Evolutionary conservation across 2,888 invertebrate species (phyloP).

Genomic region (Cotesia congregata): DNA sequence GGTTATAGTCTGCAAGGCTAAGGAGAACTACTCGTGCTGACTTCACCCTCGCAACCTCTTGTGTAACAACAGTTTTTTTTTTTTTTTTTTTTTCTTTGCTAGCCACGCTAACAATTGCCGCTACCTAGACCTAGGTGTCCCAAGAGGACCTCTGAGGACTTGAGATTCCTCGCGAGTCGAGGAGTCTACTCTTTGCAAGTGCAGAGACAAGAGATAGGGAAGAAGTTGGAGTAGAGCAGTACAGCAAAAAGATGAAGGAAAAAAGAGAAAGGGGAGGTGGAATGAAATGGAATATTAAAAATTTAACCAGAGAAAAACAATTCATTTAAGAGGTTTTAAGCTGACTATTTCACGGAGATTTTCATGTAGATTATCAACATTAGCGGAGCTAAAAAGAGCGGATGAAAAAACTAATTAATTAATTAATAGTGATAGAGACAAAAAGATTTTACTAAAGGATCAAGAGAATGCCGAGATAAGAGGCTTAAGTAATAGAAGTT

Average conservation of each 20-base stretch:
- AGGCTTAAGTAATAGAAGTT: constrained; percentile 4
- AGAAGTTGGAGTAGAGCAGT: too few relatives aligned
- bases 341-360: background rate
- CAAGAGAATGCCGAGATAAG: background rate
- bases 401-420: background rate
- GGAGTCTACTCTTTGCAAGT: background rate
- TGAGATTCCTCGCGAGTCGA: background rate
- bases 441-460: constrained; percentile 5
- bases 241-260: background rate
- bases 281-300: background rate
- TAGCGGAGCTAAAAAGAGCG: background rate
- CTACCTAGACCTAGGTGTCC: background rate
- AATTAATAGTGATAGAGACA: background rate
- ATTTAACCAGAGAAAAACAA: background rate
- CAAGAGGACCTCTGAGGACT: background rate
- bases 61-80: background rate
- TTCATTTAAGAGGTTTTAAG: background rate
- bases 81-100: background rate
- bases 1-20: background rate
- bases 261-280: background rate
- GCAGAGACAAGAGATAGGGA: background rate
- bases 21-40: background rate
- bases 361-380: background rate
- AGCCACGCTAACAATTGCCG: background rate
- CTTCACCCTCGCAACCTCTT: background rate